phyloP scores from a whole-genome alignment of 1,140 invertebrate species.

The Drosophila punjabiensis region DNA sequence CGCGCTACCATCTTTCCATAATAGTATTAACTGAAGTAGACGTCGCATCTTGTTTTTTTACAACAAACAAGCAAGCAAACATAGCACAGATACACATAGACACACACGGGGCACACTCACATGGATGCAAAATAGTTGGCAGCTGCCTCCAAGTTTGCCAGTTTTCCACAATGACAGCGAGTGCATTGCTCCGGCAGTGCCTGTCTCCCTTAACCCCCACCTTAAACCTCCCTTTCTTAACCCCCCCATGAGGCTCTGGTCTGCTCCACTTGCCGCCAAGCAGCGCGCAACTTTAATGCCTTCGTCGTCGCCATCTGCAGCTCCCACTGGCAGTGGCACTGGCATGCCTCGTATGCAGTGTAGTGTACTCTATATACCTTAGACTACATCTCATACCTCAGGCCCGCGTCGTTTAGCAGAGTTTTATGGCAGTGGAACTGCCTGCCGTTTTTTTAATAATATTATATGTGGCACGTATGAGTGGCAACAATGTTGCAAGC shows the following conservation, averaged over 20 bases:
- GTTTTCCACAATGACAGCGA: slow-evolving; percentile 57
- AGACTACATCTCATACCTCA: slow-evolving; percentile 3
- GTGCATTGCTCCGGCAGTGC: slow-evolving; percentile 35
- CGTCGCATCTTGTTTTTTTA: slow-evolving; percentile 23
- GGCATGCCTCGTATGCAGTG: slow-evolving; percentile 6
- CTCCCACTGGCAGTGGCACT: slow-evolving; percentile 31
- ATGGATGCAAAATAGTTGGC: slow-evolving; percentile 79
- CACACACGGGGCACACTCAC: slow-evolving; percentile 38
- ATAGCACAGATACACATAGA: neutral
- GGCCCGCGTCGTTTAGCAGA: slow-evolving; percentile 31
- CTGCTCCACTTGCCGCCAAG: slow-evolving; percentile 73
- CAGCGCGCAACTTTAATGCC: slow-evolving; percentile 78
- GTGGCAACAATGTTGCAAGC: slow-evolving; percentile 62
- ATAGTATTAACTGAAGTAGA: slow-evolving; percentile 51
- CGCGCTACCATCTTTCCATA: slow-evolving; percentile 45
- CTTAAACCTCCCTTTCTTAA: slow-evolving; percentile 26
- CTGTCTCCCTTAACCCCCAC: neutral
- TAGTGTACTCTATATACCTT: neutral
- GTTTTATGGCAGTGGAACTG: slow-evolving; percentile 43
- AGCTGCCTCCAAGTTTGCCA: slow-evolving; percentile 62
- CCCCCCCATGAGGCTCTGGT: slow-evolving; percentile 3
- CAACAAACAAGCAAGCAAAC: slow-evolving; percentile 34
- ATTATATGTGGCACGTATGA: slow-evolving; percentile 74
- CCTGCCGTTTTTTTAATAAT: slow-evolving; percentile 68
- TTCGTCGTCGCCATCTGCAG: slow-evolving; percentile 50